Percentiles rank a stretch among this genome's conserved stretches.
phyloP scores from a whole-genome alignment of 2,888 invertebrate species.

The Azorinus chamasolen region DNA sequence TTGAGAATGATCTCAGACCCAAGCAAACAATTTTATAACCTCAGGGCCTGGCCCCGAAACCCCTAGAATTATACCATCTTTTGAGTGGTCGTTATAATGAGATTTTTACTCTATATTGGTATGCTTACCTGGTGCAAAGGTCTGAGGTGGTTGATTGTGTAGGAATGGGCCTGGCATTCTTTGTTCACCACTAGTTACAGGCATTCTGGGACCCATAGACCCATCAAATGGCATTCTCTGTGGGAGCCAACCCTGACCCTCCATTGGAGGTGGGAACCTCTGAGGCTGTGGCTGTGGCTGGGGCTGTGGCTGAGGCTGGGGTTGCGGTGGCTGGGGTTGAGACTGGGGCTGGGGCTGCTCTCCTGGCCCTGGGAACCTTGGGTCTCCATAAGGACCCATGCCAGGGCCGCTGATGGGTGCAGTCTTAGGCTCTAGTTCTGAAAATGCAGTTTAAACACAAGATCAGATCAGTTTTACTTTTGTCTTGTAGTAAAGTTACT shows the following conservation, averaged over 20 bases:
- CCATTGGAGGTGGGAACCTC: conserved; percentile 16
- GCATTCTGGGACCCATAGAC: conserved; percentile 35
- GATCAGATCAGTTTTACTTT: no score
- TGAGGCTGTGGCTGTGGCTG: neutral
- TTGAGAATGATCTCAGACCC: no score
- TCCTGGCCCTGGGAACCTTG: conserved; percentile 42
- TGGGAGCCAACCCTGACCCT: conserved; percentile 38
- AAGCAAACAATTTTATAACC: no score
- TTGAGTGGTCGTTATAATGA: no score
- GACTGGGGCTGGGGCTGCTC: conserved; percentile 21
- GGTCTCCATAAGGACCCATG: conserved; percentile 2
- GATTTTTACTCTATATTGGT: no score
- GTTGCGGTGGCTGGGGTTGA: conserved; percentile 24
- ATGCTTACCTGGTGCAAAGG: conserved; percentile 1
- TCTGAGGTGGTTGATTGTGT: conserved; percentile 28
- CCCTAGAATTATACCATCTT: no score
- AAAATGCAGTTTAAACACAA: neutral
- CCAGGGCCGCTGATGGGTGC: neutral
- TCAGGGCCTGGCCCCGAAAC: no score
- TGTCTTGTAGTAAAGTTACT: no score
- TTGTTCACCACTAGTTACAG: conserved; percentile 24
- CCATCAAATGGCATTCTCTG: conserved; percentile 34
- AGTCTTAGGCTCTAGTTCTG: neutral
- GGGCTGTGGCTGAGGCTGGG: conserved; percentile 36
- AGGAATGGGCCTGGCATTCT: conserved; percentile 41